Evolutionary conservation across 1,140 invertebrate genomes (phyloP), one percentile per base, ranked within the genome.

Genomic region (Calycopis cecrops): DNA sequence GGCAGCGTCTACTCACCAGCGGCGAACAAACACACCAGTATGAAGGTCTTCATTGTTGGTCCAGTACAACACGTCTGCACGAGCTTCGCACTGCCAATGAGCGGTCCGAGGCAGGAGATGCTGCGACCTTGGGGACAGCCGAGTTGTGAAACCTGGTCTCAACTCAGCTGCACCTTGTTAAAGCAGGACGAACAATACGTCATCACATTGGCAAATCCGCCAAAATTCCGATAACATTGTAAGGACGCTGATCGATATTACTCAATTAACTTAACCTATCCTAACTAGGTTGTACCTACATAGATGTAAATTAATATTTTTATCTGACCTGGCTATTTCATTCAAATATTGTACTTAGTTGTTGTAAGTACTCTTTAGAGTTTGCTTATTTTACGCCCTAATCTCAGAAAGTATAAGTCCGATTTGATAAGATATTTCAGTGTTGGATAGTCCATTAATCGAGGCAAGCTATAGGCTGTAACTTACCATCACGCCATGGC

Each of bases 91-190:
- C 68, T 52, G 54, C 59, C 63, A 73, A 65, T 76, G 70, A 80
- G 64, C 69, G 65, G 62, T 52, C 62, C 55, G 50, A 58, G 42
- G 48, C 21, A 14, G 66, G 62, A 67, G 61, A 65, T 60, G 56
- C 51, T 51, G 35, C 53, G 76, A 76, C 79, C 77, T 84, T 79
- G 76, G 67, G 69, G 78, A 76, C 74, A 74, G 60, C 71, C 66
- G 68, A 48, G 52, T 79, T 73, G 71, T 62, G 69, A 72, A 76
- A 83, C 69, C 64, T 66, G 62, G 69, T 65, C 60, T 70, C 71
- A 74, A 73, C 73, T 69, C 38, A 34, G 62, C 68, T 73, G 58
- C 76, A 40, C 71, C 73, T 71, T 62, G 52, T 73, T 75, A 78
- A 73, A 71, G 65, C 69, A 81, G 63, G 63, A 57, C 50, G 28